Conservation (phyloP, 2,888 invertebrate species). For the Eupithecia subumbrata region DNA sequence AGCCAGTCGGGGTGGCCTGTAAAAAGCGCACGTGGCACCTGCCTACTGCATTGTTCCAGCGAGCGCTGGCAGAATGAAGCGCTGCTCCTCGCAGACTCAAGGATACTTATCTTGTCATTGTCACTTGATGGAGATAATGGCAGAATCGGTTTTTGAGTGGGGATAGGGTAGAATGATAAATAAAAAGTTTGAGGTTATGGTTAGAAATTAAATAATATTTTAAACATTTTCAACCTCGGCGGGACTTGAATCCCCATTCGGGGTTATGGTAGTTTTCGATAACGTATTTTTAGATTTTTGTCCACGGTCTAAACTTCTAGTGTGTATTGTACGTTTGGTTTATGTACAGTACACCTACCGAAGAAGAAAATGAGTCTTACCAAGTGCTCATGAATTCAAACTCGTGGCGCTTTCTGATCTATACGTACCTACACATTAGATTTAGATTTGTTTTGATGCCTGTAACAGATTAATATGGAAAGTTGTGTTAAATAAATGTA, state of each 20-base stretch:
- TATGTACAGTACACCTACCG: no score
- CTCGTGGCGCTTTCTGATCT: no score
- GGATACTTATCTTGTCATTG: slow-evolving; percentile 39
- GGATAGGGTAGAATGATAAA: background rate
- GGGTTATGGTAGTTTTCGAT: background rate
- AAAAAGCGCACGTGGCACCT: slow-evolving; percentile 77
- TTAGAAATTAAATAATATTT: no score
- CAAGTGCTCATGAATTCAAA: background rate
- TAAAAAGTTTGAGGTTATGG: background rate
- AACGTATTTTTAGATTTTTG: background rate
- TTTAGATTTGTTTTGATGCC: no score
- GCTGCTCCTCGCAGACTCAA: slow-evolving; percentile 51
- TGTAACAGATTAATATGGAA: no score
- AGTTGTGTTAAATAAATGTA: no score
- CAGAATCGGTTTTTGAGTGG: background rate
- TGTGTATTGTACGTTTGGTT: no score
- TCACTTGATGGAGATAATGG: slow-evolving; percentile 2
- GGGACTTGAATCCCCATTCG: no score
- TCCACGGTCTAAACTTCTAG: background rate
- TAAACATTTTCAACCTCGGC: no score
- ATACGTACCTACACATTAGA: no score
- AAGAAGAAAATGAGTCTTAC: background rate
- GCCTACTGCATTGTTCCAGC: slow-evolving; percentile 66
- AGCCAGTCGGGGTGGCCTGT: slow-evolving; percentile 70
- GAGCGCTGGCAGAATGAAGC: slow-evolving; percentile 39